phyloP scores from a whole-genome alignment of 1,140 invertebrate genomes.

The Propsilocerus akamusi region DNA sequence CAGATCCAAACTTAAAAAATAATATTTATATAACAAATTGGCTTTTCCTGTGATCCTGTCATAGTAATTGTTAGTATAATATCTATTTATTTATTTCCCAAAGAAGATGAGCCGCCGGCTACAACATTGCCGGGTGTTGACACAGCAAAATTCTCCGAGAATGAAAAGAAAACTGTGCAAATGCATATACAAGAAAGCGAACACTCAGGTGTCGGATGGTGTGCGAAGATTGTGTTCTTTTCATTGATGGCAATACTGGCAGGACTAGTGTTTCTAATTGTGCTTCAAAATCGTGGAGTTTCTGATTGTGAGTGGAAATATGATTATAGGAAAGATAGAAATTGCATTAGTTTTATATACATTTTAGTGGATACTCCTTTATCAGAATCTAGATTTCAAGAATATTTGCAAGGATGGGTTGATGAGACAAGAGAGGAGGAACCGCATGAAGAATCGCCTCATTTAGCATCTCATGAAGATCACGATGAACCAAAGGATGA shows the following conservation, averaged over 20 bases:
- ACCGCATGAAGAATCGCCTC: conserved; percentile 31
- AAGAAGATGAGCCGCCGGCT: background rate
- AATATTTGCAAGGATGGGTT: conserved; percentile 58
- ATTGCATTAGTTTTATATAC: conserved; percentile 6
- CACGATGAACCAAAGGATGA: conserved; percentile 23
- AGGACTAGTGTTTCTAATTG: conserved; percentile 52
- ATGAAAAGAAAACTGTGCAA: conserved; percentile 34
- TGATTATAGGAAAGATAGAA: background rate
- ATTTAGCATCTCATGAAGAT: conserved; percentile 18
- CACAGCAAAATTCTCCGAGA: background rate
- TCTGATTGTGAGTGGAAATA: conserved; percentile 43
- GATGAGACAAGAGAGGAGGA: conserved; percentile 38
- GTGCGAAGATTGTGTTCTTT: conserved; percentile 66
- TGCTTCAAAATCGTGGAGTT: conserved; percentile 55
- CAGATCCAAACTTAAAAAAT: too few relatives aligned
- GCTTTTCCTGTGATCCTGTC: too few relatives aligned
- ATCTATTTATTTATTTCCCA: background rate
- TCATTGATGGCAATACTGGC: conserved; percentile 44
- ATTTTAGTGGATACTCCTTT: conserved; percentile 47
- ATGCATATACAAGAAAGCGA: conserved; percentile 54
- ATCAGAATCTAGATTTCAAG: conserved; percentile 48
- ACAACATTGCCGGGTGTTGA: background rate
- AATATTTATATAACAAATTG: too few relatives aligned
- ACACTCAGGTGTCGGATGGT: conserved; percentile 56
- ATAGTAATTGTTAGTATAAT: background rate